Base-by-base conservation (phyloP, 2,797 vertebrate species). In the Pterois miles region DNA sequence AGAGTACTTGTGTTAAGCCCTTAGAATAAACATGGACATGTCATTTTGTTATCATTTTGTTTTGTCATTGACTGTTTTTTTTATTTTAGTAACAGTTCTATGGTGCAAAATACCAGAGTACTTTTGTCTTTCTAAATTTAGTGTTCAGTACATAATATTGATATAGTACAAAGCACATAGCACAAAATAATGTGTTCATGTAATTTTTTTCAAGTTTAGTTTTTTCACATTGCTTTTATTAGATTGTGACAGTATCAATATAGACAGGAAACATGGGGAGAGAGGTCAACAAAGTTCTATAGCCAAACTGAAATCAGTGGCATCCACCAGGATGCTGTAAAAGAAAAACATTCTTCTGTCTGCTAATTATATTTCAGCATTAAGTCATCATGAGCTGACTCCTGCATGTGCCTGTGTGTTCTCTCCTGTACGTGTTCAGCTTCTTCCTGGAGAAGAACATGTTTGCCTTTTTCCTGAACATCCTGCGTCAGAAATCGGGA, bases 371-470 rank as follows among this genome's bases (percentile, higher is more conserved):
- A 34, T 65, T 50, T 38, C 20, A 69, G 6, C n/a, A 63, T 76
- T 1, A 27, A 52, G 18, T 75, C 20, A 27, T 14, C 13, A 18
- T 73, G 20, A 69, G 63, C 13, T 57, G 11, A 14, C 27, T 25
- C 50, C 12, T 54, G 9, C 36, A 2, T 64, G 27, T 64, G 13
- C 60, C 31, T 64, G 1, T 84, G 27, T 75, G 25, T 67, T 1
- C 54, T 16, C 29, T 73, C 18, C 3, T 74, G 4, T 29, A 1
- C 74, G 46, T 77, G 23, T 69, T 52, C 86, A 99, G 98, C 91
- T 99, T 99, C 94, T 99, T 99, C 93, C 91, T 99, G 94, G 98
- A 99, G 94, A 99, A 99, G 95, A 99, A 99, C 88, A 99, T 99
- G 98, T 98, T 99, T 90, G 98, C 97, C 58, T 99, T 99, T 95